Base-by-base conservation (phyloP, 2,113 vertebrate genomes). In the Edolisoma coerulescens region DNA sequence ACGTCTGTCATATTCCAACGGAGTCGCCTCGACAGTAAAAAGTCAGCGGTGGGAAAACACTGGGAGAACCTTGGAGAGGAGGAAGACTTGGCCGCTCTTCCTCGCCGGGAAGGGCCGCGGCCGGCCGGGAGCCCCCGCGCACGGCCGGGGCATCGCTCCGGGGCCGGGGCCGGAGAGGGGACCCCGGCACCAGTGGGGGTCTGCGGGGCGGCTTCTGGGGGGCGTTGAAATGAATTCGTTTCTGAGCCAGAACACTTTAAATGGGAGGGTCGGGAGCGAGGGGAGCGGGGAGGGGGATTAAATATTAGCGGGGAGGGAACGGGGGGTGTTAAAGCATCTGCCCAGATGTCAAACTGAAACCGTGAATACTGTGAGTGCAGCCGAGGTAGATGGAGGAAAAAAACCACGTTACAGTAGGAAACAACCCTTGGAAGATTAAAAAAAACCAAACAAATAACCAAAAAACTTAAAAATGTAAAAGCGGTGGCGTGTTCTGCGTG, bases 341-440 rank as follows among this genome's bases (percentile, higher is more conserved):
- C 56, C 85, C 96, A 93, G 94, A 87, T 87, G 91, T 94, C 94
- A 87, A 77, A 88, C 92, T 81, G 77, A 84, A 93, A 92, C 93
- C 44, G 86, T 97, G 97, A 99, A 99, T 98, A 99, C 98, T 99
- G 98, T 98, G 94, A 97, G 91, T 93, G 98, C 91, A 98, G 98
- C 98, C 98, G 99, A 99, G 99, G 98, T 99, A 99, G 99, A 98
- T 99, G 98, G 98, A 97, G 97, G 94, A 98, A 97, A 98, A 97
- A 42, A 52, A 73, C 95, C 98, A 96, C 37, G 39, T 93, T 94
- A 95, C 95, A 96, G 94, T 89, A 96, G 93, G 89, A 96, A 98
- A 97, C 93, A 81, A 91, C 95, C 76, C 83, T 90, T 73, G 86
- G 73, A 82, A 84, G 39, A 64, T 50, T 76, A 19, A 42, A 67